These are phyloP conservation scores for Dasypogon diadema DNA, from an alignment of 2,888 invertebrate genomes.

Conservation along the genomic window DNA sequence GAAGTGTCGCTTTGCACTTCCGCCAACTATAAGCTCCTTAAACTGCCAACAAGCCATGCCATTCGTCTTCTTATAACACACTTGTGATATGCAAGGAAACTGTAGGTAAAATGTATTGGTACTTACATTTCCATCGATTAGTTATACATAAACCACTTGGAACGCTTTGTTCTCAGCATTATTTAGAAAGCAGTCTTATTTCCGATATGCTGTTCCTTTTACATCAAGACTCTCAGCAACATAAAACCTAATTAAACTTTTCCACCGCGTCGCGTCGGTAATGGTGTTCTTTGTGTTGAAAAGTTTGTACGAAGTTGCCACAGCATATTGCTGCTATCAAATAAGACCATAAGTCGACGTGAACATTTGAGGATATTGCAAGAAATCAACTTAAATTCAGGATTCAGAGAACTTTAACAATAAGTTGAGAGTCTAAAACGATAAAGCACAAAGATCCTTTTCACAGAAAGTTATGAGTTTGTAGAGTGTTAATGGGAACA, in stretches of 20 bases:
- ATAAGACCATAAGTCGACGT: background rate
- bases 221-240: background rate
- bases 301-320: background rate
- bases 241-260: background rate
- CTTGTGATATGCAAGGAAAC: background rate
- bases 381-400: background rate
- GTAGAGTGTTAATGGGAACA: no score
- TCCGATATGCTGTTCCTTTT: background rate
- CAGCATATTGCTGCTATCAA: background rate
- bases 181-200: background rate
- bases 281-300: no score
- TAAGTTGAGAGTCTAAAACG: background rate
- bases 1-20: background rate
- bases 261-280: background rate
- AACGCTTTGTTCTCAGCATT: background rate
- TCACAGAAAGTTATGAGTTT: no score
- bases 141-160: background rate
- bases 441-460: background rate
- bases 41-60: background rate
- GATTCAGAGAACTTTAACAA: background rate
- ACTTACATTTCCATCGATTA: background rate
- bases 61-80: background rate
- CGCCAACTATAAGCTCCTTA: conserved; percentile 1
- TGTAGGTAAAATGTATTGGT: background rate
- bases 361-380: background rate